Evolutionary conservation across 2,797 vertebrate species (phyloP).

Genomic region (Manis crassicaudata): DNA sequence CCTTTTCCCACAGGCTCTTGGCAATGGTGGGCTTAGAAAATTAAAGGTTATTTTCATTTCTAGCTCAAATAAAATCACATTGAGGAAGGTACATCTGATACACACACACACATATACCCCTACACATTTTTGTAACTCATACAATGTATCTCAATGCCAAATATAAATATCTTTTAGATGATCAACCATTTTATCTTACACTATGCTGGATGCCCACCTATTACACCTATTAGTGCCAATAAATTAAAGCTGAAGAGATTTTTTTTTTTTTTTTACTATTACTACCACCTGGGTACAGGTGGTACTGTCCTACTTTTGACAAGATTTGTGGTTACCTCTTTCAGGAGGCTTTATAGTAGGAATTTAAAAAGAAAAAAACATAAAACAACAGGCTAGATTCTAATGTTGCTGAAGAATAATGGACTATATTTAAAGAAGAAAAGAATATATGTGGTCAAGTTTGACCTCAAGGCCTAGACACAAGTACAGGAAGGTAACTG

Average conservation of each 20-base stretch:
- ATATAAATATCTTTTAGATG: slow-evolving; percentile 19
- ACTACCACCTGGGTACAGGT: not conserved
- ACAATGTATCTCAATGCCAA: slow-evolving; percentile 44
- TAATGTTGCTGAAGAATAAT: not conserved
- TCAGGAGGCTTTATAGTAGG: not conserved
- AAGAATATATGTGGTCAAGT: not conserved
- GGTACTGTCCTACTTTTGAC: not conserved
- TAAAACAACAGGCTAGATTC: not conserved
- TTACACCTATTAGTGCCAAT: slow-evolving; percentile 7
- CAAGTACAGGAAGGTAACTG: not conserved
- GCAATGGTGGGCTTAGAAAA: not conserved
- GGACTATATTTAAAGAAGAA: not conserved
- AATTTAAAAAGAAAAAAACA: not conserved
- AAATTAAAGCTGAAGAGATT: slow-evolving; percentile 44
- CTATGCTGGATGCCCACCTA: not conserved
- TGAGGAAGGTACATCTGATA: not conserved
- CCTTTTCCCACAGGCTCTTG: not conserved
- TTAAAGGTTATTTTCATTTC: slow-evolving; percentile 1
- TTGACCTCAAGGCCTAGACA: not conserved
- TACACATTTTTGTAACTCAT: slow-evolving; percentile 16
- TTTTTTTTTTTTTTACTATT: not conserved
- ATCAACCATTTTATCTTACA: not conserved
- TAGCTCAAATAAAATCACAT: slow-evolving; percentile 52
- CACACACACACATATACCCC: not conserved
- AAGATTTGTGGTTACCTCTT: not conserved